Evolutionary conservation across 1,140 invertebrate species (phyloP).

Genomic region (Macrotrachela quadricornifera): DNA sequence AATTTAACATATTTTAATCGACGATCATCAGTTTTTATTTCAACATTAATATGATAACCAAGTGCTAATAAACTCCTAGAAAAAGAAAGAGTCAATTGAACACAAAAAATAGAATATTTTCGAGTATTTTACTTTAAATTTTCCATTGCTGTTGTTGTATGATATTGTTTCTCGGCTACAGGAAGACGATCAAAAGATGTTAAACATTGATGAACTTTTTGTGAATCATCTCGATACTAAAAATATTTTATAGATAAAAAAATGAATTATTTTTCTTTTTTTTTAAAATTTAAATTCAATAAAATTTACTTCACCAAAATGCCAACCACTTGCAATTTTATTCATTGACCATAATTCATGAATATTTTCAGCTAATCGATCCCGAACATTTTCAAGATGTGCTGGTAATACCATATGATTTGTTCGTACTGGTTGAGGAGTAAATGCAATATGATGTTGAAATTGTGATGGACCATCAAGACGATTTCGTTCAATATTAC

Average conservation of each 20-base stretch:
- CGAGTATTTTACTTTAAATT: constrained; percentile 55
- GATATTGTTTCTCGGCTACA: constrained; percentile 77
- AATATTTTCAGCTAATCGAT: constrained; percentile 90
- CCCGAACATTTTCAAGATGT: constrained; percentile 78
- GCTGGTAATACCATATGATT: constrained; percentile 52
- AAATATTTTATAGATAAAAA: too few relatives aligned
- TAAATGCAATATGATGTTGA: constrained; percentile 73
- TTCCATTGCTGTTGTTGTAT: constrained; percentile 82
- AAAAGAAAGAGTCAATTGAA: constrained; percentile 13
- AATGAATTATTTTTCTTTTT: background rate
- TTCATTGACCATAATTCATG: constrained; percentile 99
- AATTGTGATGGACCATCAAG: constrained; percentile 67
- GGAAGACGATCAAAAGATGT: constrained; percentile 82
- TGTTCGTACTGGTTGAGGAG: constrained; percentile 80
- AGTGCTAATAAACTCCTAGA: constrained; percentile 71
- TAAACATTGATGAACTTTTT: constrained; percentile 79
- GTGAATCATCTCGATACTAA: constrained; percentile 51
- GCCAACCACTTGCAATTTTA: constrained; percentile 95
- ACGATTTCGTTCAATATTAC: constrained; percentile 65
- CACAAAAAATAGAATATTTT: background rate
- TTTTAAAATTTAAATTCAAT: background rate
- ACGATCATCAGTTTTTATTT: constrained; percentile 36
- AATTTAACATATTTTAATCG: constrained; percentile 75
- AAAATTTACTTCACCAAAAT: constrained; percentile 48
- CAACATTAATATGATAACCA: constrained; percentile 87